phyloP scores from a whole-genome alignment of 1,140 invertebrate genomes.

The Bombus confusus region DNA sequence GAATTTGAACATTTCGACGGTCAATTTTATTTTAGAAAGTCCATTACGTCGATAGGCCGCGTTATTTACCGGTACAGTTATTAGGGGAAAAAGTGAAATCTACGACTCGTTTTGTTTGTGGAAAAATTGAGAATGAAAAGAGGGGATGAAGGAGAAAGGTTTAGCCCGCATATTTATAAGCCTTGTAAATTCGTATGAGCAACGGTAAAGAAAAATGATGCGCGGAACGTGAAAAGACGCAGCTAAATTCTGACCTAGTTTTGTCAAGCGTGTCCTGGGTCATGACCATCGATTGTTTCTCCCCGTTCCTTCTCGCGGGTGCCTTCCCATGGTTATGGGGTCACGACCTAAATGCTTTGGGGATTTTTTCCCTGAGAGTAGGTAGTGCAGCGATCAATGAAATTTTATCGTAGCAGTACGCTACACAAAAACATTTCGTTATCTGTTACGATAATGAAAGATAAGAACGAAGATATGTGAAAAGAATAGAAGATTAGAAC shows the following conservation, averaged over 20 bases:
- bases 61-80: too few relatives aligned
- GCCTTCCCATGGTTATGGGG: constrained; percentile 56
- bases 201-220: constrained; percentile 46
- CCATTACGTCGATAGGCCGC: too few relatives aligned
- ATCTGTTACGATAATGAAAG: not conserved
- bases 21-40: too few relatives aligned
- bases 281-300: constrained; percentile 69
- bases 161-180: not conserved
- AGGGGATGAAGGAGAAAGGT: not conserved
- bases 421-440: not conserved
- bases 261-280: constrained; percentile 60
- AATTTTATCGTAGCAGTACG: constrained; percentile 26
- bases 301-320: constrained; percentile 14
- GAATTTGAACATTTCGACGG: too few relatives aligned
- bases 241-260: constrained; percentile 66
- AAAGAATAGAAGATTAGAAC: not conserved
- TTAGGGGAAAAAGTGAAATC: not conserved
- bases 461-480: not conserved
- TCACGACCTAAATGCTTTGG: constrained; percentile 61
- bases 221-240: constrained; percentile 49
- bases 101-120: not conserved
- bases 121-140: not conserved
- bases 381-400: constrained; percentile 20
- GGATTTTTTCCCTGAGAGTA: constrained; percentile 46
- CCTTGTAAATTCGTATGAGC: not conserved